phyloP scores from a whole-genome alignment of 1,140 invertebrate genomes.

The Procambarus virginalis region DNA sequence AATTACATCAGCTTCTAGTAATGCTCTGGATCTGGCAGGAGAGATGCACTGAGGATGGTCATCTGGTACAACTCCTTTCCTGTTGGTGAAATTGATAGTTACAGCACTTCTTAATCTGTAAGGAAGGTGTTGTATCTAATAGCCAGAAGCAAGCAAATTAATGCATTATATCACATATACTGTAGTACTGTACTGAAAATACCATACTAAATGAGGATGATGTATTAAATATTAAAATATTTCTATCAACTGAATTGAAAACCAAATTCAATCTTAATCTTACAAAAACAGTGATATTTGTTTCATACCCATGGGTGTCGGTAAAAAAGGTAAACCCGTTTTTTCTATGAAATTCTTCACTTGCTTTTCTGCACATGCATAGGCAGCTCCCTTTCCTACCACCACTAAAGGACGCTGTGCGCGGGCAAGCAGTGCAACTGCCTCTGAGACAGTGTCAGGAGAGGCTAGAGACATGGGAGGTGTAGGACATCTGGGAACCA shows the following conservation, averaged over 20 bases:
- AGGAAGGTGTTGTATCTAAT: too few species aligned
- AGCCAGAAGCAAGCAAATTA: too few species aligned
- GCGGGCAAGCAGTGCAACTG: slow-evolving; percentile 81
- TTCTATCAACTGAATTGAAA: too few species aligned
- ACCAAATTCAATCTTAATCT: too few species aligned
- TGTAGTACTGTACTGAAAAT: too few species aligned
- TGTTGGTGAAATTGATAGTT: neutral
- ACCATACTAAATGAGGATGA: too few species aligned
- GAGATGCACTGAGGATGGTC: slow-evolving; percentile 84
- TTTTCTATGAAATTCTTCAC: slow-evolving; percentile 82
- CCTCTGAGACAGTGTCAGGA: slow-evolving; percentile 79
- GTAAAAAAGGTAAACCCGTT: slow-evolving; percentile 89
- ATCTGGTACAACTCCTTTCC: slow-evolving; percentile 90
- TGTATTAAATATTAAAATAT: too few species aligned
- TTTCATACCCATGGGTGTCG: slow-evolving; percentile 93
- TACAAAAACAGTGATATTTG: slow-evolving; percentile 64
- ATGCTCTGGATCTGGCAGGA: slow-evolving; percentile 88
- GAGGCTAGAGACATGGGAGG: slow-evolving; percentile 83
- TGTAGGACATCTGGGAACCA: slow-evolving; percentile 73
- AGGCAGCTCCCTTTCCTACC: slow-evolving; percentile 94
- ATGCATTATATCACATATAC: too few species aligned
- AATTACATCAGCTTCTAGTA: slow-evolving; percentile 91
- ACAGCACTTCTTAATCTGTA: too few species aligned
- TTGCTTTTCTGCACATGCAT: slow-evolving; percentile 84
- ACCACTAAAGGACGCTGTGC: slow-evolving; percentile 91